Conservation (phyloP, 2,113 vertebrate genomes). For the Catagonus wagneri region DNA sequence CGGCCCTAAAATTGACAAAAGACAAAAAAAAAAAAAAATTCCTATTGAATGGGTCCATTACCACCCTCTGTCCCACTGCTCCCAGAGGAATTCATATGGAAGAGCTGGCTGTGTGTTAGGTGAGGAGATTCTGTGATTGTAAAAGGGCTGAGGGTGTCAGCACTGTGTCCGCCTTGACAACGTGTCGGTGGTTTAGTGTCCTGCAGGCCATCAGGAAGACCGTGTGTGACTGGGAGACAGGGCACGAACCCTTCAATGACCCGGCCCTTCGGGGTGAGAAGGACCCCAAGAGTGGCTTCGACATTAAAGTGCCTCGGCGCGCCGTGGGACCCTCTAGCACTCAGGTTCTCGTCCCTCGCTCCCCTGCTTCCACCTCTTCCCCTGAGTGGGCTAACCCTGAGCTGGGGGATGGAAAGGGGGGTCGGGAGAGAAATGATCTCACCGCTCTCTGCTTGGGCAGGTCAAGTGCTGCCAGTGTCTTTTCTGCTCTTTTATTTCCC, state of each 20-base stretch:
- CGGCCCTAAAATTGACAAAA: no score
- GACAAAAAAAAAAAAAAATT: no score
- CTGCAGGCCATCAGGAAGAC: conserved; percentile 95
- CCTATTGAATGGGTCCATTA: accelerated
- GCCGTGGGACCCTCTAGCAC: conserved; percentile 95
- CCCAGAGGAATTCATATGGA: no score
- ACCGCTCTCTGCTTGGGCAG: background rate
- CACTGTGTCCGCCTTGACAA: background rate
- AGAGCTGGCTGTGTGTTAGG: background rate
- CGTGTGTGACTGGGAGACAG: conserved; percentile 93
- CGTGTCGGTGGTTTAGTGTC: conserved; percentile 85
- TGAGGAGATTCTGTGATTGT: background rate
- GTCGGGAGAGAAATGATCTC: background rate
- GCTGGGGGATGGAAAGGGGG: background rate
- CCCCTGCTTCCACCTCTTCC: background rate
- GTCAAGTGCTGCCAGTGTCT: background rate
- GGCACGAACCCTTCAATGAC: conserved; percentile 92
- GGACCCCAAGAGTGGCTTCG: conserved; percentile 95
- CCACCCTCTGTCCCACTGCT: accelerated
- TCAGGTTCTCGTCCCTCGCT: conserved; percentile 86
- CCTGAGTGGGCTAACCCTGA: background rate
- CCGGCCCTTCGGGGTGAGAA: conserved; percentile 93
- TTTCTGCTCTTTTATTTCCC: background rate
- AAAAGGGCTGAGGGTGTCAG: background rate
- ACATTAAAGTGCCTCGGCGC: conserved; percentile 94